Percentiles rank a stretch among this genome's conserved stretches.
These are phyloP conservation scores for Drosophila demipolita DNA, from an alignment of 2,888 invertebrate genomes.

Conservation along the genomic window DNA sequence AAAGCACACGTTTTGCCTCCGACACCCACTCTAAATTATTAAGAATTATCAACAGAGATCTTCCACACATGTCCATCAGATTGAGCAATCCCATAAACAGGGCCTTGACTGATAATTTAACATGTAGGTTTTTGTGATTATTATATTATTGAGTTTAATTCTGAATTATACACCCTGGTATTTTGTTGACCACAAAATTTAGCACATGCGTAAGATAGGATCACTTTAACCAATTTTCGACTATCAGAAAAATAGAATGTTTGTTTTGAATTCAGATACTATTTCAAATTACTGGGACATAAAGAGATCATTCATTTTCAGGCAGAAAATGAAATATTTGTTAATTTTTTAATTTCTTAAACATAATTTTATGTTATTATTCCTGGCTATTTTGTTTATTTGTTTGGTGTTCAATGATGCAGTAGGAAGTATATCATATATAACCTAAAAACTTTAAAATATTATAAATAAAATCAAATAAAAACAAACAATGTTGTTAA, in stretches of 20 bases:
- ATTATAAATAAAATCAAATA: background rate
- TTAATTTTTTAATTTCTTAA: accelerated
- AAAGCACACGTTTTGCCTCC: background rate
- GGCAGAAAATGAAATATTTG: background rate
- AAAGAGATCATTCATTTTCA: no score
- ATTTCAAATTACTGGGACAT: background rate
- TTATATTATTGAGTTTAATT: background rate
- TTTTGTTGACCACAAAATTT: background rate
- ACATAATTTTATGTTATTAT: background rate
- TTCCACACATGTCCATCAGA: background rate
- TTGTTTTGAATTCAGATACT: background rate
- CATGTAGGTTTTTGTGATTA: background rate
- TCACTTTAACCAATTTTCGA: background rate
- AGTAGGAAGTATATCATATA: background rate
- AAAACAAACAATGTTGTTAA: background rate
- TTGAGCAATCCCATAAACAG: background rate
- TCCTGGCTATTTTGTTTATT: background rate
- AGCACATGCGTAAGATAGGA: no score
- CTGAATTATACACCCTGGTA: background rate
- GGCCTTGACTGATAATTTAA: background rate
- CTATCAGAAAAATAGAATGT: background rate
- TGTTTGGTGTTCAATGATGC: background rate
- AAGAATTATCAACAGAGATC: background rate
- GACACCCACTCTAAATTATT: background rate
- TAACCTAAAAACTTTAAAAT: background rate